These are phyloP conservation scores for Uloborus plumipes DNA, from an alignment of 2,888 invertebrate species.

Conservation along the genomic window DNA sequence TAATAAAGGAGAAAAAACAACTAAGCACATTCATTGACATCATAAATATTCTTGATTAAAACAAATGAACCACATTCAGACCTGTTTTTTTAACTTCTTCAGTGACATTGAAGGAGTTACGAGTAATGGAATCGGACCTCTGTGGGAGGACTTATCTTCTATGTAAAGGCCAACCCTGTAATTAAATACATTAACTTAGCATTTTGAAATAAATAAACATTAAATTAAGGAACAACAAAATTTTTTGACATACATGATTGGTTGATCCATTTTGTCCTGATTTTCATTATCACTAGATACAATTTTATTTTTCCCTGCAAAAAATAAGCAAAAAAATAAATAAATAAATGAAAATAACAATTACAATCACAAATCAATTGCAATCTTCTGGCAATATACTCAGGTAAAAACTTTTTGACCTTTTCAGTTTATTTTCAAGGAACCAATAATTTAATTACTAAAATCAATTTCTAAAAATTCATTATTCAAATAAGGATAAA, in stretches of 20 bases:
- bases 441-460: no score
- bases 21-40: no score
- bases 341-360: no score
- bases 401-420: no score
- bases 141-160: conserved; percentile 84
- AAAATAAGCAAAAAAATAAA: no score
- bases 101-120: conserved; percentile 78
- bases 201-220: no score
- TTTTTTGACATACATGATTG: conserved; percentile 39
- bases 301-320: background rate
- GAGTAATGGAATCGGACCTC: conserved; percentile 82
- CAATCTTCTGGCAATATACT: no score
- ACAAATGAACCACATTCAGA: conserved; percentile 69
- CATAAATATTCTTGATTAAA: background rate
- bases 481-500: no score
- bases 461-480: no score
- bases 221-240: background rate
- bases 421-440: no score
- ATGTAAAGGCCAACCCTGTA: conserved; percentile 80
- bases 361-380: no score
- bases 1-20: no score
- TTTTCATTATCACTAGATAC: conserved; percentile 11
- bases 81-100: conserved; percentile 79
- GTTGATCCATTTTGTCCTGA: conserved; percentile 33
- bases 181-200: background rate